Evolutionary conservation across 37 sponge, comb jelly and placozoan genomes (phyloP), one percentile per base, ranked within the genome.

Genomic region (Spongilla lacustris): DNA sequence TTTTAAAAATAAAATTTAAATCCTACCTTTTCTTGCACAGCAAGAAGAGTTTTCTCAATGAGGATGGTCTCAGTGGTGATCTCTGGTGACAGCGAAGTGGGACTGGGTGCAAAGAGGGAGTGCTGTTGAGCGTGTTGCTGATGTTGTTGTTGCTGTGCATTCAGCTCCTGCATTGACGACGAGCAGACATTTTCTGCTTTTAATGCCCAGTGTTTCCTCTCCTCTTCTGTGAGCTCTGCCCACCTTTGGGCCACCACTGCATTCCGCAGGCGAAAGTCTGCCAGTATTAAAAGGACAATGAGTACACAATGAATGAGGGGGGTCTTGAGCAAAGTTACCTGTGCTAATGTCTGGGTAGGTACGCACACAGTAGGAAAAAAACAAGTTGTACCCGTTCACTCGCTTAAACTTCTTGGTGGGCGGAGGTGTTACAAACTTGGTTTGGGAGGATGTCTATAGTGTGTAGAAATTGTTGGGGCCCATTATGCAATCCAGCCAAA

Each of bases 321-420:
- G n/a, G n/a, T 69, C 4, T 69, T 69, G 4, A 25, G 3, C 10
- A 11, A 27, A 2, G 28, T 25, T 82, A 93, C 93, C 90, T 73
- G 90, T 71, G 66, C 90, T 87, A 33, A 93, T 75, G 12, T 86
- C 75, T 21, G 84, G 81, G 77, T 83, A 58, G 19, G 28, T 86
- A 69, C 86, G 80, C 34, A 93, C 93, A 74, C 69, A 79, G 66
- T 87, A 34, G 71, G 93, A 93, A 84, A 93, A 93, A 84, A 93
- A 93, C 25, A 93, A 71, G 72, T 93, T 93, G 68, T 93, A 93
- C 22, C 93, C 93, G 75, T 93, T 93, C 27, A 93, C 87, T 36
- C 87, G 38, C 71, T 80, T 89, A 31, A 83, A 66, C 32, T 89
- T 93, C 87, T 89, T 93, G 49, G 71, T 32, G 21, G 93, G 79